phyloP scores from a whole-genome alignment of 2,797 vertebrate species.

The Rhinoraja longicauda region DNA sequence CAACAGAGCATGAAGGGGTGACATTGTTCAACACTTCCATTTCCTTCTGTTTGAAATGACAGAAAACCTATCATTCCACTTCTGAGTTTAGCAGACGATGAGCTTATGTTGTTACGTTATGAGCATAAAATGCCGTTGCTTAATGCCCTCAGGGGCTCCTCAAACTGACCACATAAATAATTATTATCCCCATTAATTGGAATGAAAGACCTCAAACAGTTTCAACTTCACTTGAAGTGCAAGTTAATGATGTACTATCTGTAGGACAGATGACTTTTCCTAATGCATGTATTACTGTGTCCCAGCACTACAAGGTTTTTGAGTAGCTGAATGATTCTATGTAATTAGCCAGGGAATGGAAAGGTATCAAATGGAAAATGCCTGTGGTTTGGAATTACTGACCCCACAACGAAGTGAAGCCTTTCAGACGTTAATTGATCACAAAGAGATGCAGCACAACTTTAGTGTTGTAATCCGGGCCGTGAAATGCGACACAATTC shows the following conservation, averaged over 20 bases:
- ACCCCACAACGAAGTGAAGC: background rate
- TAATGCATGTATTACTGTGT: slow-evolving; percentile 1
- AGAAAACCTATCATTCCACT: background rate
- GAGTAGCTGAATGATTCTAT: slow-evolving; percentile 1
- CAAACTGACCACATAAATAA: background rate
- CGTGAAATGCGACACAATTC: no score
- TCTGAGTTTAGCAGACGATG: background rate
- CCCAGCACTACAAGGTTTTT: background rate
- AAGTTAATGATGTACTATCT: slow-evolving; percentile 30
- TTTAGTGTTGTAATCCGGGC: background rate
- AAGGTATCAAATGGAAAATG: slow-evolving; percentile 30
- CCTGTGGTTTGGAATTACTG: slow-evolving; percentile 35
- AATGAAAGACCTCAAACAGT: slow-evolving; percentile 20
- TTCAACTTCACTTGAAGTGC: slow-evolving; percentile 2
- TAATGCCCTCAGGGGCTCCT: background rate
- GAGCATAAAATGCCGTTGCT: background rate
- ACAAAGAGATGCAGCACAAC: background rate
- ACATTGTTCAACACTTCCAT: background rate
- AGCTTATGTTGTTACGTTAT: background rate
- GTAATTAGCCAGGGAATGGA: slow-evolving; percentile 35
- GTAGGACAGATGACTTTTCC: slow-evolving; percentile 23
- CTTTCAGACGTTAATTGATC: slow-evolving; percentile 28
- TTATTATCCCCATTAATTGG: slow-evolving; percentile 2
- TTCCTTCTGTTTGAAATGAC: background rate
- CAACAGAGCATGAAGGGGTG: background rate